A percentile compares a stretch with the other conserved stretches of the same genome.
Evolutionary conservation across 2,888 invertebrate genomes (phyloP).

Genomic region (Ectropis crepuscularia): DNA sequence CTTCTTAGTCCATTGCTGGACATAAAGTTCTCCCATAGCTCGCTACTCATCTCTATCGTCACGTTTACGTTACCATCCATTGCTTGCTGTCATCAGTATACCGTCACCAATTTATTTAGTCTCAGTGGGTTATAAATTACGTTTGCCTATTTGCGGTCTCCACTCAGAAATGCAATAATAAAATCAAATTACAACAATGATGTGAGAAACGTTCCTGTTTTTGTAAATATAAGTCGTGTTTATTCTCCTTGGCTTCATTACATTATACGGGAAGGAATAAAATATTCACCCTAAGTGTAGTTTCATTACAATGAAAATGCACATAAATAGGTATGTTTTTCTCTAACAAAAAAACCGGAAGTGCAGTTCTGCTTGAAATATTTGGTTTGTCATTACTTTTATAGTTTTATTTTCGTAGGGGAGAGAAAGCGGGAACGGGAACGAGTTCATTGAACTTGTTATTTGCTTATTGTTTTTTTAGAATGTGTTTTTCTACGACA

Average conservation of each 20-base stretch:
- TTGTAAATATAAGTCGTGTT: neutral
- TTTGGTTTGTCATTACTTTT: conserved; percentile 28
- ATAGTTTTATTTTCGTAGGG: conserved; percentile 24
- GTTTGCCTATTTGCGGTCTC: neutral
- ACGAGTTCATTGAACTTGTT: conserved; percentile 24
- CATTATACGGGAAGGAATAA: conserved; percentile 15
- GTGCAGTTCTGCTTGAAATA: conserved; percentile 30
- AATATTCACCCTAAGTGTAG: conserved; percentile 24
- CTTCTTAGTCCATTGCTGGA: too few species aligned
- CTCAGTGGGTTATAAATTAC: too few species aligned
- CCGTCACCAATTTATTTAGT: too few species aligned
- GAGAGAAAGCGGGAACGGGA: neutral
- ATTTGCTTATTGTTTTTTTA: conserved; percentile 16
- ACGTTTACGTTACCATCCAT: too few species aligned
- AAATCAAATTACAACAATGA: neutral
- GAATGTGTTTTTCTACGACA: conserved; percentile 4
- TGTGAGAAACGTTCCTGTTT: neutral
- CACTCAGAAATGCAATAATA: neutral
- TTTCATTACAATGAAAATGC: conserved; percentile 23
- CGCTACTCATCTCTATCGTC: too few species aligned
- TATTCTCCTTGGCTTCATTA: conserved; percentile 5
- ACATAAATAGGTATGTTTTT: conserved; percentile 22
- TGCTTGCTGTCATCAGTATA: too few species aligned
- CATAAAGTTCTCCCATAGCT: too few species aligned
- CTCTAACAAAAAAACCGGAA: conserved; percentile 21